These are phyloP conservation scores for Thunnus maccoyii DNA, from an alignment of 2,113 vertebrate genomes.

Conservation along the genomic window DNA sequence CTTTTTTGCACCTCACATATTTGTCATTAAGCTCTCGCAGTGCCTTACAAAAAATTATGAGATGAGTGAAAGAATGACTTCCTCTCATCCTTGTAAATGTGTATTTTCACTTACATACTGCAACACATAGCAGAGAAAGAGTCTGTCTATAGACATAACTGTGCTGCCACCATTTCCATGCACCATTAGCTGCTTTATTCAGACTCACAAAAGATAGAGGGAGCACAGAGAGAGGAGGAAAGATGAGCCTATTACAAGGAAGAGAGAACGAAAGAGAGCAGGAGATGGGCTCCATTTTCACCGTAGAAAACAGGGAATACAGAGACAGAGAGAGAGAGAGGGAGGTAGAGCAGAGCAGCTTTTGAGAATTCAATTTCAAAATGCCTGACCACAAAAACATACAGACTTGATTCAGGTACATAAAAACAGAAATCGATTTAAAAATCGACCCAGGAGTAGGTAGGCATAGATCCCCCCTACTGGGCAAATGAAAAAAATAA, in stretches of 20 bases:
- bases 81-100: constrained; percentile 51
- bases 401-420: constrained; percentile 22
- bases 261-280: constrained; percentile 26
- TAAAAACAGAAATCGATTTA: constrained; percentile 34
- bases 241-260: constrained; percentile 72
- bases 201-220: constrained; percentile 65
- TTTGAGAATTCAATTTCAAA: constrained; percentile 60
- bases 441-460: constrained; percentile 39
- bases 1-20: constrained; percentile 1
- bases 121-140: constrained; percentile 46
- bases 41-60: constrained; percentile 22
- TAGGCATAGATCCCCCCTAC: not conserved
- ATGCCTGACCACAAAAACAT: constrained; percentile 33
- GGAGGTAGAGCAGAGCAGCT: constrained; percentile 27
- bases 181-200: constrained; percentile 79
- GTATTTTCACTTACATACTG: constrained; percentile 63
- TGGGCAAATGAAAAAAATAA: constrained; percentile 3
- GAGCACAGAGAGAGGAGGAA: constrained; percentile 52
- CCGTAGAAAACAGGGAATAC: constrained; percentile 26
- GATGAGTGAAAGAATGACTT: constrained; percentile 33
- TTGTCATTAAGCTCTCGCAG: constrained; percentile 9
- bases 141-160: constrained; percentile 53
- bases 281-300: constrained; percentile 52
- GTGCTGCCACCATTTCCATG: constrained; percentile 73
- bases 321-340: constrained; percentile 16